These are phyloP conservation scores for Platypus cylindrus DNA, from an alignment of 2,888 invertebrate genomes.

Conservation along the genomic window DNA sequence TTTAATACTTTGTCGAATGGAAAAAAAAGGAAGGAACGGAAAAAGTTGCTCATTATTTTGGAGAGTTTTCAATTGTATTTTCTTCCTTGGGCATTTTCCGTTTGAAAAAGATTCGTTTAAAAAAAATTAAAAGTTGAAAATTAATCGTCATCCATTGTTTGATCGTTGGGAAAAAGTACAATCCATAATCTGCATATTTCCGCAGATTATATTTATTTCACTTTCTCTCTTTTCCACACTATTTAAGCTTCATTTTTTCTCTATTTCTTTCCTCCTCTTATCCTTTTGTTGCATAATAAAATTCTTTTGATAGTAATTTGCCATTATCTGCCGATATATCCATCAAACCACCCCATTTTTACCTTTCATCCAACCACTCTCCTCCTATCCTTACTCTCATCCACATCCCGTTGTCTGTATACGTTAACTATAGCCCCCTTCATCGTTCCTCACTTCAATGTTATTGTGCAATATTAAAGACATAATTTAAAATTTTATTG, in stretches of 20 bases:
- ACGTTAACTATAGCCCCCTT: slow-evolving; percentile 7
- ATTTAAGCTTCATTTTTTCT: background rate
- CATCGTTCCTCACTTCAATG: slow-evolving; percentile 15
- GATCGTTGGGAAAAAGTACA: too few species aligned
- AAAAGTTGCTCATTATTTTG: too few species aligned
- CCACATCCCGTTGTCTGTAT: background rate
- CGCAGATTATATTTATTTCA: background rate
- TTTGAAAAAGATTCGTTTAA: too few species aligned
- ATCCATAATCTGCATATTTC: too few species aligned
- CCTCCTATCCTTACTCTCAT: background rate
- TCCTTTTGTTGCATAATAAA: slow-evolving; percentile 15
- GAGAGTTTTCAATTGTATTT: too few species aligned
- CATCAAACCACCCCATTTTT: too few species aligned
- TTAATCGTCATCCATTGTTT: too few species aligned
- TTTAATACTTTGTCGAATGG: too few species aligned
- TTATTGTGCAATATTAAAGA: slow-evolving; percentile 21
- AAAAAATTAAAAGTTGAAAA: too few species aligned
- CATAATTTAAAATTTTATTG: slow-evolving; percentile 23
- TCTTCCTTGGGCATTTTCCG: too few species aligned
- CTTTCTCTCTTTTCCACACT: background rate
- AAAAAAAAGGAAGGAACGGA: too few species aligned
- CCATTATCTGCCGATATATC: slow-evolving; percentile 16
- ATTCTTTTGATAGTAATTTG: slow-evolving; percentile 17
- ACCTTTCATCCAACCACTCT: too few species aligned
- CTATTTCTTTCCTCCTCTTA: background rate